A percentile compares a stretch with the other conserved stretches of the same genome.
Conservation (phyloP, 2,797 vertebrate genomes). For the Knipowitschia caucasica region DNA sequence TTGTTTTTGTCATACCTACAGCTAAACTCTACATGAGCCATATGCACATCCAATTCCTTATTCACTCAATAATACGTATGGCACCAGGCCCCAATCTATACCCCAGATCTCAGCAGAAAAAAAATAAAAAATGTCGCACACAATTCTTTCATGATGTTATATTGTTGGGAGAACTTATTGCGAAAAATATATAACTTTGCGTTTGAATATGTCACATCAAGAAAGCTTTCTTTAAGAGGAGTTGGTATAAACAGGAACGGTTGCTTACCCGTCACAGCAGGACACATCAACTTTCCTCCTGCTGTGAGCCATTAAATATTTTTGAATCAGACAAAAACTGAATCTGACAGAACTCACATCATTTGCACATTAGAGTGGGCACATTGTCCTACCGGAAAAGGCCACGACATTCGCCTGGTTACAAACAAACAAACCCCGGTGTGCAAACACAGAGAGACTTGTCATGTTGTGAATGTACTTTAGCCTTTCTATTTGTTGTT, state of each 20-base stretch:
- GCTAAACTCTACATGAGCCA: too few species aligned
- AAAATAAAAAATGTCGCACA: too few species aligned
- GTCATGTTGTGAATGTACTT: background rate
- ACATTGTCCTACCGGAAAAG: slow-evolving; percentile 42
- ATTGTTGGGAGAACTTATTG: too few species aligned
- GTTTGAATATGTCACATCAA: background rate
- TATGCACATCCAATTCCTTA: too few species aligned
- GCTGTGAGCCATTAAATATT: slow-evolving; percentile 27
- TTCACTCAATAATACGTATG: too few species aligned
- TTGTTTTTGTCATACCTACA: too few species aligned
- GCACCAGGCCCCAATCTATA: too few species aligned
- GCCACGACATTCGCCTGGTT: slow-evolving; percentile 13
- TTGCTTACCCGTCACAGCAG: slow-evolving; percentile 19
- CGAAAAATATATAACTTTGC: background rate
- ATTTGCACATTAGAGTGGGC: slow-evolving; percentile 38
- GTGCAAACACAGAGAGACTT: background rate
- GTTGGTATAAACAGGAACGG: too few species aligned
- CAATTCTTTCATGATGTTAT: too few species aligned
- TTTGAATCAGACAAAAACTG: slow-evolving; percentile 28
- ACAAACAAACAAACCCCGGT: background rate
- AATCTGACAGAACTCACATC: slow-evolving; percentile 31
- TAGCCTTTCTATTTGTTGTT: background rate
- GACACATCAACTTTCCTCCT: slow-evolving; percentile 15
- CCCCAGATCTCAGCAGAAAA: too few species aligned
- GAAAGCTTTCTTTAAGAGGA: too few species aligned